These are phyloP conservation scores for Belonocnema kinseyi DNA, from an alignment of 1,140 invertebrate species.

Conservation along the genomic window DNA sequence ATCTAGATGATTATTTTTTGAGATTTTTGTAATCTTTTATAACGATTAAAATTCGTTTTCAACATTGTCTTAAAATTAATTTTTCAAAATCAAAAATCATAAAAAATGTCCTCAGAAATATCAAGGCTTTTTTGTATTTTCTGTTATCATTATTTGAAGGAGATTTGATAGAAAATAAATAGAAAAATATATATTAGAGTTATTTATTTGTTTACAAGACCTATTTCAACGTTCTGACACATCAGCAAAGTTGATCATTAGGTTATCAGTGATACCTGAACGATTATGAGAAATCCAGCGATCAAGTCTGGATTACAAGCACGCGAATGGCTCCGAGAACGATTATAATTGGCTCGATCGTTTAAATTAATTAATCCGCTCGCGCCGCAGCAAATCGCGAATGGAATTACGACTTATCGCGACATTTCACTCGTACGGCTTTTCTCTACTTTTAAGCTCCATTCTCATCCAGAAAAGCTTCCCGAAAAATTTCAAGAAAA, in stretches of 20 bases:
- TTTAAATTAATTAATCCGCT: conserved; percentile 25
- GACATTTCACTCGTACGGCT: conserved; percentile 33
- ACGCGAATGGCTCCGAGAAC: conserved; percentile 2
- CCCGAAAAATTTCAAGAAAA: too few relatives aligned
- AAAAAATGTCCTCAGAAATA: too few relatives aligned
- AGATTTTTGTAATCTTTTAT: too few relatives aligned
- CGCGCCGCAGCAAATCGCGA: conserved; percentile 35
- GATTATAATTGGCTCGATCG: conserved; percentile 6
- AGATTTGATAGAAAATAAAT: too few relatives aligned
- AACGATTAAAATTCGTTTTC: too few relatives aligned
- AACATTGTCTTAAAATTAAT: too few relatives aligned
- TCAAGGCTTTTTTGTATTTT: too few relatives aligned
- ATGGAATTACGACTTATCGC: conserved; percentile 45
- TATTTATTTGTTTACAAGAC: too few relatives aligned
- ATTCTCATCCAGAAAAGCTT: not conserved
- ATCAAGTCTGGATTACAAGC: not conserved
- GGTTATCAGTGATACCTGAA: not conserved
- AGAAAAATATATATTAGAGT: too few relatives aligned
- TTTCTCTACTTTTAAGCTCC: conserved; percentile 34
- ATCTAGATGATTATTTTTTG: too few relatives aligned
- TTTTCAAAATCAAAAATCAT: too few relatives aligned
- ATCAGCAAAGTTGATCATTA: not conserved
- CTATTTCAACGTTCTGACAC: not conserved
- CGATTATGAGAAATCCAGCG: not conserved
- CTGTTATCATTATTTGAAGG: too few relatives aligned